These are phyloP conservation scores for Haliclona indistincta DNA, from an alignment of 37 sponge, comb jelly and placozoan species.

Conservation along the genomic window DNA sequence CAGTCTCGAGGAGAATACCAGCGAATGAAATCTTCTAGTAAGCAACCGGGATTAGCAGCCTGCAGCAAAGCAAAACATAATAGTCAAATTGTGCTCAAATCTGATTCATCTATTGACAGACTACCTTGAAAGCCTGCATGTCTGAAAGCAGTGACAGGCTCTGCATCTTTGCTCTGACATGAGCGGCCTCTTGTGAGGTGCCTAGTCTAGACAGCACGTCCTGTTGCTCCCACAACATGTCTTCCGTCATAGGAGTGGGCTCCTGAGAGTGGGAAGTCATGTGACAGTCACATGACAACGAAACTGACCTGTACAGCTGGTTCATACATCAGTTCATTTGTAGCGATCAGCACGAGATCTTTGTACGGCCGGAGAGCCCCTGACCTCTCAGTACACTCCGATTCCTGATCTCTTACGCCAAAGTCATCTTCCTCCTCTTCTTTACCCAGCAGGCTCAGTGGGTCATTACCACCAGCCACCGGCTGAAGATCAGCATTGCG, in stretches of 20 bases:
- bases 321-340: slow-evolving; percentile 70
- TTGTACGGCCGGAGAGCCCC: slow-evolving; percentile 56
- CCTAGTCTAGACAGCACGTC: slow-evolving; percentile 79
- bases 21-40: slow-evolving; percentile 96
- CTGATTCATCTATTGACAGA: background rate
- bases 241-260: slow-evolving; percentile 91
- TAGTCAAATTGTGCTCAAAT: background rate
- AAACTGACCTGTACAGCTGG: slow-evolving; percentile 79
- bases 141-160: slow-evolving; percentile 94
- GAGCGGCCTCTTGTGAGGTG: slow-evolving; percentile 87
- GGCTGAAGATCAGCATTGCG: background rate
- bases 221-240: slow-evolving; percentile 89
- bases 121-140: slow-evolving; percentile 98
- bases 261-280: slow-evolving; percentile 47
- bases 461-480: background rate
- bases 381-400: slow-evolving; percentile 3
- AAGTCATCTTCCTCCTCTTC: slow-evolving; percentile 61
- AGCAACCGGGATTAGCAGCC: slow-evolving; percentile 97
- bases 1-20: slow-evolving; percentile 99
- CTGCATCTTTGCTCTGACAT: slow-evolving; percentile 89
- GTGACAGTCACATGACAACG: background rate
- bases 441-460: background rate
- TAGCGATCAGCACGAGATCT: slow-evolving; percentile 71
- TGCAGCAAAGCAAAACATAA: slow-evolving; percentile 43
- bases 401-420: slow-evolving; percentile 29